phyloP scores from a whole-genome alignment of 2,113 vertebrate genomes.

The Baryphthengus martii region DNA sequence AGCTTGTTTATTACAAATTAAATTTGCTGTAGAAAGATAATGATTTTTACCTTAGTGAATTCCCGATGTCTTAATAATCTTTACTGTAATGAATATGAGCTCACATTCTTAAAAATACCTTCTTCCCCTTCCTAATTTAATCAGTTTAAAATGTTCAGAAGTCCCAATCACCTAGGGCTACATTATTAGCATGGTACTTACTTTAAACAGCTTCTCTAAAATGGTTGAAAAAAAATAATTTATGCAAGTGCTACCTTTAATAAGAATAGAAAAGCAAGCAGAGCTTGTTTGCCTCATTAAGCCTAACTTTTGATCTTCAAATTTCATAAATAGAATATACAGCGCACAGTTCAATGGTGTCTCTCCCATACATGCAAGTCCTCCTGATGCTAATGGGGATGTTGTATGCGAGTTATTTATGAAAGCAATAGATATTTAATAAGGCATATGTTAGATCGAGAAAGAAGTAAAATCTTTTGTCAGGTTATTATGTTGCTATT shows the following conservation, averaged over 20 bases:
- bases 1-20: constrained; percentile 57
- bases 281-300: constrained; percentile 29
- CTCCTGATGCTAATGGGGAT: not conserved
- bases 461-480: not conserved
- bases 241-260: not conserved
- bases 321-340: constrained; percentile 10
- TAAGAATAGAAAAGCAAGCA: constrained; percentile 39
- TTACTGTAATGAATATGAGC: constrained; percentile 43
- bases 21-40: constrained; percentile 25
- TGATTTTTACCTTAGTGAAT: constrained; percentile 23
- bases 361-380: not conserved
- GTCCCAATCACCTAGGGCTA: constrained; percentile 15
- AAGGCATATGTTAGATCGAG: not conserved
- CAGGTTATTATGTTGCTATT: not conserved
- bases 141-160: constrained; percentile 33
- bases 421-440: constrained; percentile 1
- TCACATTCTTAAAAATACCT: constrained; percentile 23
- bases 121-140: constrained; percentile 29
- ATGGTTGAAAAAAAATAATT: constrained; percentile 29
- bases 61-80: constrained; percentile 47
- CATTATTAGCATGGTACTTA: constrained; percentile 27
- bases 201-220: constrained; percentile 37
- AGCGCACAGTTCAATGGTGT: not conserved
- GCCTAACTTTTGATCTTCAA: constrained; percentile 2
- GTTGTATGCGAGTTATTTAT: not conserved